Percentiles rank a stretch among this genome's conserved stretches.
Conservation (phyloP, 2,113 vertebrate genomes). For the Perca fluviatilis region DNA sequence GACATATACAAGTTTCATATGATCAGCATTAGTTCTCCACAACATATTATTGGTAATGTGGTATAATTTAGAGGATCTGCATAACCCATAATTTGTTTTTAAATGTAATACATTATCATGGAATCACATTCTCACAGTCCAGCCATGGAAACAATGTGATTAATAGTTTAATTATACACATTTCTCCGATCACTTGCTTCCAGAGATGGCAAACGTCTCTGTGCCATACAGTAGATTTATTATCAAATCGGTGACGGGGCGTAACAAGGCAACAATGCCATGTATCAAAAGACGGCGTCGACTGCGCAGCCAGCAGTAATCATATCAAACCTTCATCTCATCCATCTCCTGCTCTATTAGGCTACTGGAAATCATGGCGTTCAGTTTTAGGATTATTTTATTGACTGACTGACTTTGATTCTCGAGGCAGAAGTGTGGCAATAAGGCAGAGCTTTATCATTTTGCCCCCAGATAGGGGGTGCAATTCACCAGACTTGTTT, state of each 20-base stretch:
- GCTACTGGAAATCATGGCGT: slow-evolving; percentile 1
- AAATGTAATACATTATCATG: slow-evolving; percentile 38
- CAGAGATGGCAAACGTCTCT: slow-evolving; percentile 26
- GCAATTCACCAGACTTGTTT: slow-evolving; percentile 23
- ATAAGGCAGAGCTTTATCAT: slow-evolving; percentile 10
- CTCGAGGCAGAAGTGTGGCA: slow-evolving; percentile 8
- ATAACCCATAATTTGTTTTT: slow-evolving; percentile 13
- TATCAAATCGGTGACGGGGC: slow-evolving; percentile 32
- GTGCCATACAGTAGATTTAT: slow-evolving; percentile 39
- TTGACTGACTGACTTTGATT: slow-evolving; percentile 11
- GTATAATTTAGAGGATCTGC: slow-evolving; percentile 1
- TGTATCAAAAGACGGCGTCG: slow-evolving; percentile 31
- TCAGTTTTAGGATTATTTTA: slow-evolving; percentile 10
- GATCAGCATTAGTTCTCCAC: neutral
- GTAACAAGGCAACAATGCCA: slow-evolving; percentile 39
- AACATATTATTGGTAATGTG: slow-evolving; percentile 41
- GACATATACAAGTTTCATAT: slow-evolving; percentile 6
- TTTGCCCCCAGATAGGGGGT: slow-evolving; percentile 34
- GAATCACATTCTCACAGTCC: slow-evolving; percentile 1
- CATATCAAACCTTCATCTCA: slow-evolving; percentile 34
- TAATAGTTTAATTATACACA: slow-evolving; percentile 63
- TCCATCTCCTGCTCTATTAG: slow-evolving; percentile 45
- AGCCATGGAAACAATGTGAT: slow-evolving; percentile 44
- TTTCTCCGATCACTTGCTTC: slow-evolving; percentile 34
- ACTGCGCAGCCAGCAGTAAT: slow-evolving; percentile 46